Evolutionary conservation across 2,113 vertebrate species (phyloP), one percentile per base, ranked within the genome.

Genomic region (Apeltes quadracus): DNA sequence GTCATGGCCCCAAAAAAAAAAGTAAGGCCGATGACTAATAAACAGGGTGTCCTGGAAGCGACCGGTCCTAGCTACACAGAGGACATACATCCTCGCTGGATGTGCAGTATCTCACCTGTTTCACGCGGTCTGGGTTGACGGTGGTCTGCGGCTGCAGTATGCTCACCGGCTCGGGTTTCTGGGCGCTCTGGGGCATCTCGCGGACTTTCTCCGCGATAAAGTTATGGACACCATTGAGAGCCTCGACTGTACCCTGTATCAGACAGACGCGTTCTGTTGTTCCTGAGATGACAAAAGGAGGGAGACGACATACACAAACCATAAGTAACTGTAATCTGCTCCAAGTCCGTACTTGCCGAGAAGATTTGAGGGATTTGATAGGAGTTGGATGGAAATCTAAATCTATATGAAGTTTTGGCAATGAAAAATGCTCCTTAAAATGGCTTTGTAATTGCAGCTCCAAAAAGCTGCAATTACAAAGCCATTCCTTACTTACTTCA

Each of bases 181-280:
- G 97, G 91, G 97, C 96, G 75, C 97, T 99, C 92, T 98, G 97
- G 84, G 98, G 98, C 98, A 99, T 99, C 95, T 99, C 98, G 15
- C 98, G 96, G 85, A 99, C 98, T 92, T 99, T 99, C 93, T 99
- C 98, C 25, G 97, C 97, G 74, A 99, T 98, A 92, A 99, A 99
- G 94, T 97, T 97, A 93, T 99, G 97, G 86, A 99, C 98, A 43
- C 96, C 97, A 91, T 99, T 99, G 83, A 99, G 94, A 59, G 98
- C 97, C 95, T 99, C 98, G 23, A 98, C 97, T 66, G 97, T 99
- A 92, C 98, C 98, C 93, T 99, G 98, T 94, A 99, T 99, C 93
- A 99, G 95, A 93, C 97, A 98, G 83, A 99, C 97, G 36, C 97
- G 93, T 84, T 99, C 98, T 88, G 98, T 99, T 87, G 98, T 99